Percentiles rank a stretch among this genome's conserved stretches.
Conservation (phyloP, 2,113 vertebrate genomes). For the Jacana jacana region DNA sequence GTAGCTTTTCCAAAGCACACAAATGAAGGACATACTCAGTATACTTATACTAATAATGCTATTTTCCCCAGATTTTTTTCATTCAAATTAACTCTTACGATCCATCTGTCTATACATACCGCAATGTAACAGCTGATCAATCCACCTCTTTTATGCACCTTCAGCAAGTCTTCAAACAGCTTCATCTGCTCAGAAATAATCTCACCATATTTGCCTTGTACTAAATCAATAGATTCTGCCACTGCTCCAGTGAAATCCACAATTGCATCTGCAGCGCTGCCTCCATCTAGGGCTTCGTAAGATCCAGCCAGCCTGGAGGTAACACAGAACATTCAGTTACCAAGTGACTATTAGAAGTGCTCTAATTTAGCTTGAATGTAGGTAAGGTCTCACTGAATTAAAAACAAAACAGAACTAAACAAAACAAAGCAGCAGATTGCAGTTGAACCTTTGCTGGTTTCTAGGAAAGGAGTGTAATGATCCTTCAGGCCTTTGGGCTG, state of each 20-base stretch:
- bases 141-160: constrained; percentile 83
- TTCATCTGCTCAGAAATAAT: constrained; percentile 80
- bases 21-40: neutral
- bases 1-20: neutral
- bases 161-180: constrained; percentile 86
- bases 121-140: constrained; percentile 90
- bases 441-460: neutral
- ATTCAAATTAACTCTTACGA: neutral
- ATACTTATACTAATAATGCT: neutral
- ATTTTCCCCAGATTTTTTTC: neutral
- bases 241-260: constrained; percentile 94
- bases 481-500: neutral
- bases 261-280: constrained; percentile 90
- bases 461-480: neutral
- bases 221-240: constrained; percentile 83
- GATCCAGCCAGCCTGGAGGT: constrained; percentile 83
- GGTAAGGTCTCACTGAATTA: neutral
- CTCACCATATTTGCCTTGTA: constrained; percentile 73
- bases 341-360: neutral
- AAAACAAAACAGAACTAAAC: neutral
- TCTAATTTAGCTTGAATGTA: neutral
- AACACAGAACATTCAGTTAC: neutral
- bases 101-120: constrained; percentile 54
- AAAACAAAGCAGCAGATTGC: neutral
- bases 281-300: constrained; percentile 91